These are phyloP conservation scores for Laticauda laticaudata DNA, from an alignment of 2,113 vertebrate species.

Conservation along the genomic window DNA sequence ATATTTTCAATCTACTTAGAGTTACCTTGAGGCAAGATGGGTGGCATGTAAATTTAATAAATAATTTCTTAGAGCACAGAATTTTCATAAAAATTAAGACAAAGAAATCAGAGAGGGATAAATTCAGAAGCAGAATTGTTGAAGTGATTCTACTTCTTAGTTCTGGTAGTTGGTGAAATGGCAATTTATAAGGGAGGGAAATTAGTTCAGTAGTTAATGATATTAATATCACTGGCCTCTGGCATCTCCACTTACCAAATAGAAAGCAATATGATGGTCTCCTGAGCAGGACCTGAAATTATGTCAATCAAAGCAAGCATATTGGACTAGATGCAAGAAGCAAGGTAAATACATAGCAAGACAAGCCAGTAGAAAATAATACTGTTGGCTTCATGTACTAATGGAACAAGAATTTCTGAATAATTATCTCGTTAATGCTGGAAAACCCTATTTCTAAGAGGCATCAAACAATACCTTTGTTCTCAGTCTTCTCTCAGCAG, in stretches of 20 bases:
- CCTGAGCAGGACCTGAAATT: neutral
- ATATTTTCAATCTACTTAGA: too few relatives aligned
- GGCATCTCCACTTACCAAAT: neutral
- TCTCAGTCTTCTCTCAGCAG: neutral
- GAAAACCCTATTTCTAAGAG: neutral
- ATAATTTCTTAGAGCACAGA: neutral
- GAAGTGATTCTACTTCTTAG: neutral
- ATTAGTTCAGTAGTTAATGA: neutral
- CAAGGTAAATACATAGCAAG: neutral
- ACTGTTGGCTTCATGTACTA: neutral
- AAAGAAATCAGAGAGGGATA: neutral
- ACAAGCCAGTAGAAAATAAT: neutral
- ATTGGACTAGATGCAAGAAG: neutral
- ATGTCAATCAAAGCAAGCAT: neutral
- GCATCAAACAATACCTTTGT: neutral
- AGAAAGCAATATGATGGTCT: neutral
- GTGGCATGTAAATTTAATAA: too few relatives aligned
- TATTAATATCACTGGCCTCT: neutral
- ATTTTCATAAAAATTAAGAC: neutral
- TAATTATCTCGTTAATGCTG: neutral
- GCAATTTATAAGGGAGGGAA: neutral
- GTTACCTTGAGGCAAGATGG: too few relatives aligned
- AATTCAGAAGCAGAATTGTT: neutral
- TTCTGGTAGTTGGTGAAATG: neutral
- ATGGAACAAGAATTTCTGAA: neutral